Percentiles rank a stretch among this genome's conserved stretches.
Conservation (phyloP, 1,140 invertebrate genomes). For the Cotesia vestalis region DNA sequence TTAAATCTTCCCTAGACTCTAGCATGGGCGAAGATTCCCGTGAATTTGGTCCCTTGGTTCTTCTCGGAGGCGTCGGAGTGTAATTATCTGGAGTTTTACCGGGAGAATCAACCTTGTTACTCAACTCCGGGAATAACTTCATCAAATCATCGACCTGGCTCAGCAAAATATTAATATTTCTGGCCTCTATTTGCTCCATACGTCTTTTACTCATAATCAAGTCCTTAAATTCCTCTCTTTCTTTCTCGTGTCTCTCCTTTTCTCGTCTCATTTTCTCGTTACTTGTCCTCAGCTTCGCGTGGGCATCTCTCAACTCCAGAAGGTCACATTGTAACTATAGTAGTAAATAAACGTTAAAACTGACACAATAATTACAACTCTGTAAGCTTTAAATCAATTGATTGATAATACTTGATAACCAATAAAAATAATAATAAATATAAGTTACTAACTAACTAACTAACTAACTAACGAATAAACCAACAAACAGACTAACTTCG, state of each 20-base stretch:
- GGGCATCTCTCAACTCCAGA: constrained; percentile 86
- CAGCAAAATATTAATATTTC: constrained; percentile 74
- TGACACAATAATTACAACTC: constrained; percentile 3
- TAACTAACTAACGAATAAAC: background rate
- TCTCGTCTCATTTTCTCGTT: constrained; percentile 90
- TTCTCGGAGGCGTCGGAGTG: constrained; percentile 69
- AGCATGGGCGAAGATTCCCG: constrained; percentile 70
- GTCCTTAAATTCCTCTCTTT: constrained; percentile 75
- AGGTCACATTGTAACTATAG: constrained; percentile 85
- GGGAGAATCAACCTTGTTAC: constrained; percentile 46
- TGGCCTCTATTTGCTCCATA: constrained; percentile 72
- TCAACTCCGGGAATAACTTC: constrained; percentile 75
- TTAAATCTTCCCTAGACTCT: constrained; percentile 61
- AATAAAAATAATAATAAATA: too few relatives aligned
- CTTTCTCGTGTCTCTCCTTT: constrained; percentile 84
- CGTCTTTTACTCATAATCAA: constrained; percentile 65
- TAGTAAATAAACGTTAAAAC: constrained; percentile 31
- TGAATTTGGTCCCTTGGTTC: constrained; percentile 69
- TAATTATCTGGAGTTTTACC: constrained; percentile 52
- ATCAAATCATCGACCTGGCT: constrained; percentile 81
- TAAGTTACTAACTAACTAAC: background rate
- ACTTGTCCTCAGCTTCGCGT: constrained; percentile 89
- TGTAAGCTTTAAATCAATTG: background rate
- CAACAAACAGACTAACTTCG: constrained; percentile 60
- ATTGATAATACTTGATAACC: background rate